phyloP scores from a whole-genome alignment of 2,888 invertebrate genomes.

The Rhagium mordax region DNA sequence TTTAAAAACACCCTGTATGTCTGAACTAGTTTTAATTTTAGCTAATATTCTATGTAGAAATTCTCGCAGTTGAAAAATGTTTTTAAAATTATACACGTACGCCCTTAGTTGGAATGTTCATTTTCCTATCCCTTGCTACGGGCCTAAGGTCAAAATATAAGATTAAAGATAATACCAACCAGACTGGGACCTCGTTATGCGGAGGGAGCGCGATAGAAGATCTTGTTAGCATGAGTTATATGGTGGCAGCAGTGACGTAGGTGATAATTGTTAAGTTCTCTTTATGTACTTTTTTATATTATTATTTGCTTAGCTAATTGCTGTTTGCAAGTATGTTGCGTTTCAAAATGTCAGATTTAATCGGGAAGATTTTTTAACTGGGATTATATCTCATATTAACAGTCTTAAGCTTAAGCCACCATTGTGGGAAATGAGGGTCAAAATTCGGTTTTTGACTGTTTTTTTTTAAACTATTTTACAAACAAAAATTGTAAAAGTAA shows the following conservation, averaged over 20 bases:
- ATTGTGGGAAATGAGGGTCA: too few species aligned
- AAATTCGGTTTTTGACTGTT: too few species aligned
- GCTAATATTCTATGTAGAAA: too few species aligned
- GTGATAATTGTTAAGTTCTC: background rate
- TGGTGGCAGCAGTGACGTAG: slow-evolving; percentile 60
- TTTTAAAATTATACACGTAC: background rate
- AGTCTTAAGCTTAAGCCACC: too few species aligned
- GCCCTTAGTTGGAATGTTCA: slow-evolving; percentile 54
- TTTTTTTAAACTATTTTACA: too few species aligned
- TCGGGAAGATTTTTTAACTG: background rate
- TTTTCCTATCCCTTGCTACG: slow-evolving; percentile 41
- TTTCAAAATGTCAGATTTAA: background rate
- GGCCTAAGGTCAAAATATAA: slow-evolving; percentile 47
- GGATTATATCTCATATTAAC: too few species aligned
- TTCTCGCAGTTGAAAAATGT: too few species aligned
- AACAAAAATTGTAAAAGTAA: too few species aligned
- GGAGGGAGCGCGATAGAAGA: slow-evolving; percentile 58
- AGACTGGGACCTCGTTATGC: slow-evolving; percentile 58
- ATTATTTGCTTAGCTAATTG: background rate
- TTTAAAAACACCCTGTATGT: too few species aligned
- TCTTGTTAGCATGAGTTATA: slow-evolving; percentile 67
- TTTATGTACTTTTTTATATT: background rate
- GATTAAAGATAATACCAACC: slow-evolving; percentile 65
- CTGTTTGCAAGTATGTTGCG: background rate
- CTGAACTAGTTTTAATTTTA: too few species aligned